Base-by-base conservation (phyloP, 2,888 invertebrate species). In the Leptopilina myrica region DNA sequence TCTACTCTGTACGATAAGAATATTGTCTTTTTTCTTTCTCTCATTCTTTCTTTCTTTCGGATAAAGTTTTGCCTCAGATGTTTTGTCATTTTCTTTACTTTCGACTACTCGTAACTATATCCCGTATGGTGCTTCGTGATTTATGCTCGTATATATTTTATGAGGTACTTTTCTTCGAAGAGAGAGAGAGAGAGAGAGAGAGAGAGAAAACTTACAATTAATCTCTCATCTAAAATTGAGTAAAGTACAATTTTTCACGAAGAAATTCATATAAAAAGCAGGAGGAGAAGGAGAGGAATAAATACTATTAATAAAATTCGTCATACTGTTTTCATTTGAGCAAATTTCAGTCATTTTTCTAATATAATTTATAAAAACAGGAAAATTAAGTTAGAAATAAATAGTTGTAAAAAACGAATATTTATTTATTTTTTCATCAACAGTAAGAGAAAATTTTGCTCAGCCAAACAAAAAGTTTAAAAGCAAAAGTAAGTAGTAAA, bases 111-210 rank as follows among this genome's bases (percentile, higher is more conserved):
- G 73, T 73, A 33, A 7, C 20, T 67, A 12, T 69, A 15, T 69
- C 12, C 26, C 43, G 43, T 43, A 26, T 69, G 14, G 26, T 73
- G 8, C 53, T 56, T 56, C n/a, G 73, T 69, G 69, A 69, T 69
- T 69, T 69, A 69, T 69, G 53, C 33, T 53, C 53, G 26, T 53
- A 62, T 49, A 49, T 62, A 53, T 69, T 69, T 69, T 69, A 69
- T 56, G 33, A 69, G 53, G 69, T 26, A 33, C 69, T 69, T 69
- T 69, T 49, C 26, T 53, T 11, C 46, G 33, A 5, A 33, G 33
- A 33, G 33, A 69, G 56, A 69, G 20, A 69, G 33, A 69, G 12
- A 26, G 33, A 26, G n/a, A n/a, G n/a, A 26, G 53, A 53, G n/a
- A 69, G 33, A 69, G 12, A 26, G 33, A 26, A 33, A 33, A 33